A percentile compares a stretch with the other conserved stretches of the same genome.
phyloP scores from a whole-genome alignment of 2,888 invertebrate genomes.

The Hydrotaea cyrtoneurina region DNA sequence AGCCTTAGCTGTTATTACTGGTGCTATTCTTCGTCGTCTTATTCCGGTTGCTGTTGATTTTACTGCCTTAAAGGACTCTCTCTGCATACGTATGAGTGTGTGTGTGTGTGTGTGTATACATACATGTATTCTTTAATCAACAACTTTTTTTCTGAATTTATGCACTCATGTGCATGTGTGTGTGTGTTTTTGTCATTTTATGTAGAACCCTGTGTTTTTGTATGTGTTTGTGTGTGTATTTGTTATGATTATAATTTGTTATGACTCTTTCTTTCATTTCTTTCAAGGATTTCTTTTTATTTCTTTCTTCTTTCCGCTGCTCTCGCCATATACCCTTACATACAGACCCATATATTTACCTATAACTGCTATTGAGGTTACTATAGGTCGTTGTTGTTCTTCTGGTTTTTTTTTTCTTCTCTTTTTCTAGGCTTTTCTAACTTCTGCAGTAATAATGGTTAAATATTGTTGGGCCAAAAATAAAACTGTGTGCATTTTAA shows the following conservation, averaged over 20 bases:
- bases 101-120: background rate
- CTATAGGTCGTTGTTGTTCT: no score
- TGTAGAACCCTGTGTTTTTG: background rate
- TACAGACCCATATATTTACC: no score
- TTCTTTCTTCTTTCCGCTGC: background rate
- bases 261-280: slow-evolving; percentile 65
- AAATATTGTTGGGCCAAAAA: no score
- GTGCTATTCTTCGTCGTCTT: slow-evolving; percentile 25
- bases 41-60: slow-evolving; percentile 46
- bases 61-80: slow-evolving; percentile 14
- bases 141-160: slow-evolving; percentile 62
- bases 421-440: no score
- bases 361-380: no score
- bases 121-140: slow-evolving; percentile 51
- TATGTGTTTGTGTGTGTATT: slow-evolving; percentile 7
- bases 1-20: slow-evolving; percentile 11
- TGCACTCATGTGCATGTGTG: slow-evolving; percentile 17
- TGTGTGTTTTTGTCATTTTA: slow-evolving; percentile 5
- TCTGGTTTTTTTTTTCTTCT: no score
- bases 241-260: slow-evolving; percentile 63
- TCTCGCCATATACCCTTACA: background rate
- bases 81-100: background rate
- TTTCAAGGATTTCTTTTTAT: slow-evolving; percentile 57
- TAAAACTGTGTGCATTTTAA: no score
- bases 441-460: slow-evolving; percentile 57